Percentiles rank a stretch among this genome's conserved stretches.
Evolutionary conservation across 2,888 invertebrate species (phyloP).

Genomic region (Tanytarsus gracilentus): DNA sequence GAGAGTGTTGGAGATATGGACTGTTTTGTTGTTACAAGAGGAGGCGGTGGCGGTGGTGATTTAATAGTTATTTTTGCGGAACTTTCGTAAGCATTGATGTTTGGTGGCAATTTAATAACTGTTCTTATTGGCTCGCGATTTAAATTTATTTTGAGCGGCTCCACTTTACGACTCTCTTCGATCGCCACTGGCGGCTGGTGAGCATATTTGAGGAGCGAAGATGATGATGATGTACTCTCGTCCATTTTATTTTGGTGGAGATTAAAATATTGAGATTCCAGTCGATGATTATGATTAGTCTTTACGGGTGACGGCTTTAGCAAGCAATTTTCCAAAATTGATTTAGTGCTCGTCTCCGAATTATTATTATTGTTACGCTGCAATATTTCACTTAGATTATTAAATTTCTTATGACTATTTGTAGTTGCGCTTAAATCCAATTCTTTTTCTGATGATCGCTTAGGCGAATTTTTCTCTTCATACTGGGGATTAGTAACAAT

Average conservation of each 20-base stretch:
- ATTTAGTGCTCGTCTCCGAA: conserved; percentile 8
- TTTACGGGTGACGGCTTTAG: conserved; percentile 17
- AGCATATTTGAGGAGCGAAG: not conserved
- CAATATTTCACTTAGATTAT: conserved; percentile 21
- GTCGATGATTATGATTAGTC: conserved; percentile 7
- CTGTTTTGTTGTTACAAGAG: not conserved
- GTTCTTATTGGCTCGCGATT: conserved; percentile 34
- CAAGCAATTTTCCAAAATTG: conserved; percentile 26
- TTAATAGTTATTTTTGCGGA: conserved; percentile 15
- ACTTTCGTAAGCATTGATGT: not conserved
- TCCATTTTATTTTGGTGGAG: conserved; percentile 20
- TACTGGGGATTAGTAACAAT: conserved; percentile 16
- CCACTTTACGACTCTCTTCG: conserved; percentile 37
- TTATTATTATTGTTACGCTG: conserved; percentile 20
- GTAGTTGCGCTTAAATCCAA: not conserved
- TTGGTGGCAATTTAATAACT: conserved; percentile 30
- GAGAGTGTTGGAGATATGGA: conserved; percentile 24
- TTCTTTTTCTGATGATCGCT: not conserved
- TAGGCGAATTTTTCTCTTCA: conserved; percentile 6
- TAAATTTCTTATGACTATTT: conserved; percentile 9
- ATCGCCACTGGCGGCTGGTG: not conserved
- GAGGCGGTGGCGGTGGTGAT: not conserved
- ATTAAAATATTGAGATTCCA: conserved; percentile 21
- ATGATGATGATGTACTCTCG: conserved; percentile 10
- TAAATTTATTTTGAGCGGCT: conserved; percentile 43